Percentiles rank a stretch among this genome's conserved stretches.
Conservation (phyloP, 2,888 invertebrate genomes). For the Terebella lapidaria region DNA sequence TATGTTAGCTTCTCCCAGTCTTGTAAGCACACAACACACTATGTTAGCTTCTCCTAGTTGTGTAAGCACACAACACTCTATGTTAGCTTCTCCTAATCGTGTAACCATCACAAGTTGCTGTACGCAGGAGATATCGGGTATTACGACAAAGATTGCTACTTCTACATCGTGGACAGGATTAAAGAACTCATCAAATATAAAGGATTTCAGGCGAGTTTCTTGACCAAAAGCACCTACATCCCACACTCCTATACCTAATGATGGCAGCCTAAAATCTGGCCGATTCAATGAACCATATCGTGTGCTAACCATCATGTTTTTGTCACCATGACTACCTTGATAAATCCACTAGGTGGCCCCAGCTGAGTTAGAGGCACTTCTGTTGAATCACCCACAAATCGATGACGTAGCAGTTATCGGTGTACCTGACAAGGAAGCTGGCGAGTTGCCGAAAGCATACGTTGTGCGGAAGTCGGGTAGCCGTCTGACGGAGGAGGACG, state of each 20-base stretch:
- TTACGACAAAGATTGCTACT: slow-evolving; percentile 71
- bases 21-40: no score
- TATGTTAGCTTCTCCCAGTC: no score
- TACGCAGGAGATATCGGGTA: slow-evolving; percentile 74
- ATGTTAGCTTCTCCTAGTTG: no score
- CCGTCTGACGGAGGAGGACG: neutral
- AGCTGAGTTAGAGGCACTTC: neutral
- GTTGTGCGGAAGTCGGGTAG: neutral
- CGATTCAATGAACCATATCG: no score
- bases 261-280: no score
- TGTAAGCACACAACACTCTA: no score
- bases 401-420: neutral
- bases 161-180: slow-evolving; percentile 79
- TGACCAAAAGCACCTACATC: no score
- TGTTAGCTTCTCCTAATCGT: no score
- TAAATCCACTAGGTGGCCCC: neutral
- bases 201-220: slow-evolving; percentile 65
- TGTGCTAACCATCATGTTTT: no score
- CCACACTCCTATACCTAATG: no score
- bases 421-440: neutral
- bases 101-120: no score
- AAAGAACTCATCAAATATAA: slow-evolving; percentile 90
- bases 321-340: no score
- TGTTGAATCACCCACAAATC: neutral
- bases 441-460: neutral